phyloP scores from a whole-genome alignment of 2,113 vertebrate species.

The Phyllopteryx taeniolatus region DNA sequence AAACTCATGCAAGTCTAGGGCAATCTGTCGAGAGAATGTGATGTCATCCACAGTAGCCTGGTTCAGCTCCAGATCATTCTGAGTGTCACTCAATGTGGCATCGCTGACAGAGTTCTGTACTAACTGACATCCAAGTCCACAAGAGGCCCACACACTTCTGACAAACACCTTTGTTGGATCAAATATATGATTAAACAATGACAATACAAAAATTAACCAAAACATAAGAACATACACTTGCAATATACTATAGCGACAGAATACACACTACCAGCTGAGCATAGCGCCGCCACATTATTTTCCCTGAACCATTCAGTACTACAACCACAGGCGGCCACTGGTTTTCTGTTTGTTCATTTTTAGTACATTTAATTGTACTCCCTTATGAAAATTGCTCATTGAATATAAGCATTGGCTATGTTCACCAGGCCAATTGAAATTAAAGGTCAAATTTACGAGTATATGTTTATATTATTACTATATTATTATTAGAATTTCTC shows the following conservation, averaged over 20 bases:
- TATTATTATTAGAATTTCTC: too few species aligned
- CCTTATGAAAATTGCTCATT: not conserved
- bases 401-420: not conserved
- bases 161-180: constrained; percentile 56
- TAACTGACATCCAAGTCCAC: constrained; percentile 72
- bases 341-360: too few species aligned
- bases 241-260: not conserved
- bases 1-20: constrained; percentile 72
- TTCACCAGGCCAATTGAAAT: too few species aligned
- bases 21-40: constrained; percentile 49
- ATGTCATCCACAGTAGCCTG: constrained; percentile 50
- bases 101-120: constrained; percentile 68
- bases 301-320: not conserved
- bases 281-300: not conserved
- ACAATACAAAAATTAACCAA: not conserved
- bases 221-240: not conserved
- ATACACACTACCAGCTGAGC: not conserved
- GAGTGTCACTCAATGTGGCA: constrained; percentile 63
- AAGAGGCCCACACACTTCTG: constrained; percentile 61
- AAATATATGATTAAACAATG: not conserved
- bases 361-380: too few species aligned
- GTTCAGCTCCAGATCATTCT: constrained; percentile 54
- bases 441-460: too few species aligned
- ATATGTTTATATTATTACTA: too few species aligned
- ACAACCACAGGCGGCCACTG: not conserved